Evolutionary conservation across 2,888 invertebrate species (phyloP).

Genomic region (Salpingus planirostris): DNA sequence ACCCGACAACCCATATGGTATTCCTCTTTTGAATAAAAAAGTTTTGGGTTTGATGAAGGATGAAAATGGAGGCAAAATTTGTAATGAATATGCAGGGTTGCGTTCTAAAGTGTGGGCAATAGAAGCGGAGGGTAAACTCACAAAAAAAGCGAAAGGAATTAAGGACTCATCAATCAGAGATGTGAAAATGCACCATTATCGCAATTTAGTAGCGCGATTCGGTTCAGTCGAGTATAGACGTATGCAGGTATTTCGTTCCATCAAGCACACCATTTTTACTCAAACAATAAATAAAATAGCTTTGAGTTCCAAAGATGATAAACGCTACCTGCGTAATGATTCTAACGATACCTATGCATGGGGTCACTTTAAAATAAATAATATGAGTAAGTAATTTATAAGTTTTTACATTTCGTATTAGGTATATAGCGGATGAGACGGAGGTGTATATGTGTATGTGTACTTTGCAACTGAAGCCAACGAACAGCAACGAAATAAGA

Average conservation of each 20-base stretch:
- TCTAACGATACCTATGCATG: conserved; percentile 9
- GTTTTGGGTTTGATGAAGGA: conserved; percentile 7
- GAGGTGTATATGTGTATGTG: too few species aligned
- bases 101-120: conserved; percentile 7
- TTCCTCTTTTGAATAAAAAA: conserved; percentile 3
- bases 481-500: too few species aligned
- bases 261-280: conserved; percentile 10
- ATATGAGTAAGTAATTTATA: too few species aligned
- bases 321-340: conserved; percentile 7
- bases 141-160: conserved; percentile 10
- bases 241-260: conserved; percentile 10
- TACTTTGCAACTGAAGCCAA: too few species aligned
- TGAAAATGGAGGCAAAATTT: conserved; percentile 4
- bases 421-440: too few species aligned
- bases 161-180: conserved; percentile 6
- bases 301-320: conserved; percentile 9
- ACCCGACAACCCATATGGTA: not conserved
- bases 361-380: conserved; percentile 10
- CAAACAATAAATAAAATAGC: conserved; percentile 10
- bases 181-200: conserved; percentile 6
- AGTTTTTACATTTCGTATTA: too few species aligned
- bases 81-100: conserved; percentile 8
- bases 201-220: too few species aligned
- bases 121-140: conserved; percentile 1
- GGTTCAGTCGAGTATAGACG: too few species aligned